phyloP scores from a whole-genome alignment of 1,140 invertebrate species.

The Marisa cornuarietis region DNA sequence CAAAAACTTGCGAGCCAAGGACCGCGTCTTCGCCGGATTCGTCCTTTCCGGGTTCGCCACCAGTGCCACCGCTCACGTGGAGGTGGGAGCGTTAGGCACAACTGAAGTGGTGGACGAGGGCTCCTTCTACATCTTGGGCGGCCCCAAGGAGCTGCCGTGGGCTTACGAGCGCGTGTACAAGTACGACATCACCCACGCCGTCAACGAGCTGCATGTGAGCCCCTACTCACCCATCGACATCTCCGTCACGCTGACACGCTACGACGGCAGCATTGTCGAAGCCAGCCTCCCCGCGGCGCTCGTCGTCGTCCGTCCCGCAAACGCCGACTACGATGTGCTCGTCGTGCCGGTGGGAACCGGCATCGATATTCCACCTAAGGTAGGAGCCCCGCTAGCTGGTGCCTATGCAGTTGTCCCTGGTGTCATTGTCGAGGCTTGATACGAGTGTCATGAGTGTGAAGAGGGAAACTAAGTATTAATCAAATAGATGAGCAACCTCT shows the following conservation, averaged over 20 bases:
- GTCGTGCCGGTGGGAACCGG: neutral
- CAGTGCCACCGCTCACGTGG: slow-evolving; percentile 25
- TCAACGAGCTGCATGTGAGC: slow-evolving; percentile 10
- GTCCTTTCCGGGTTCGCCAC: slow-evolving; percentile 20
- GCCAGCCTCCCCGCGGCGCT: slow-evolving; percentile 8
- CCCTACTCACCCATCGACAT: slow-evolving; percentile 17
- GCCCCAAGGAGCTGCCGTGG: slow-evolving; percentile 38
- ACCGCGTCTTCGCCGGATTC: slow-evolving; percentile 26
- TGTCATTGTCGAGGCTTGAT: neutral
- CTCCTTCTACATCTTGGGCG: slow-evolving; percentile 33
- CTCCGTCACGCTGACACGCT: slow-evolving; percentile 3
- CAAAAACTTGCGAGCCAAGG: neutral
- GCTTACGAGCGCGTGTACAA: slow-evolving; percentile 36
- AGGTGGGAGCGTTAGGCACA: no score
- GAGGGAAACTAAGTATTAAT: neutral
- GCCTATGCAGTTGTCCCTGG: neutral
- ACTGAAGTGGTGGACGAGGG: slow-evolving; percentile 20
- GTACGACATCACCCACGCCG: slow-evolving; percentile 28
- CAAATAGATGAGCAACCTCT: no score
- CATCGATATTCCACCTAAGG: slow-evolving; percentile 19
- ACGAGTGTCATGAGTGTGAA: neutral
- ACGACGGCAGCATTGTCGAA: slow-evolving; percentile 10
- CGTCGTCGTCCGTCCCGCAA: slow-evolving; percentile 7
- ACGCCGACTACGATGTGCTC: slow-evolving; percentile 13
- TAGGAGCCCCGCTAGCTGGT: neutral